These are phyloP conservation scores for Porites rus DNA, from an alignment of 92 coral and sea anemone genomes.

Conservation along the genomic window DNA sequence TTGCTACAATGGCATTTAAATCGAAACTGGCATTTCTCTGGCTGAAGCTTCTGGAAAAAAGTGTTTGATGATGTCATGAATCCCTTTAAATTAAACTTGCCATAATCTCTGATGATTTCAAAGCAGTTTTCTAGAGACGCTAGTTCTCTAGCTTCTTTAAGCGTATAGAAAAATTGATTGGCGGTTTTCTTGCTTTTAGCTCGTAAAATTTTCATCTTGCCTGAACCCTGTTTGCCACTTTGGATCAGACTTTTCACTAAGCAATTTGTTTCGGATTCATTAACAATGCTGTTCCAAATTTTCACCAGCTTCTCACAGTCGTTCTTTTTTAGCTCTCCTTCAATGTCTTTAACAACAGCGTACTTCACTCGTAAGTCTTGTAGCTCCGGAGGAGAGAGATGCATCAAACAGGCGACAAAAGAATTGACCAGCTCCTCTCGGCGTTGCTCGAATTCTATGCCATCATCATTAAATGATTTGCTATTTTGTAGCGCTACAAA, in stretches of 20 bases:
- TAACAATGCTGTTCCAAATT: background rate
- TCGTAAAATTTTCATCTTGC: conserved; percentile 53
- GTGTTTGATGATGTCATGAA: conserved; percentile 38
- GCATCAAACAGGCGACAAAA: conserved; percentile 7
- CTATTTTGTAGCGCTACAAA: too few relatives aligned
- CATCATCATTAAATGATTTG: too few relatives aligned
- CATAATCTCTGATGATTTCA: conserved; percentile 53
- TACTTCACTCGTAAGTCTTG: background rate
- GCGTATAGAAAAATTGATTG: conserved; percentile 36
- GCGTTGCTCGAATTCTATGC: too few relatives aligned
- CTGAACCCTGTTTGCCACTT: conserved; percentile 9
- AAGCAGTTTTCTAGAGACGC: conserved; percentile 17
- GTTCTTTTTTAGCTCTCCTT: background rate
- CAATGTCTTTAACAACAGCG: background rate
- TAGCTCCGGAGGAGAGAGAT: background rate
- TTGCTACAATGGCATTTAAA: conserved; percentile 19
- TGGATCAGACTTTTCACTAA: conserved; percentile 20
- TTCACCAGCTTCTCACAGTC: background rate
- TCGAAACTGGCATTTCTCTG: conserved; percentile 10
- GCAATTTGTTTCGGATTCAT: conserved; percentile 34
- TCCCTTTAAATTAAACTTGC: conserved; percentile 3
- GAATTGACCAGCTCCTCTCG: background rate
- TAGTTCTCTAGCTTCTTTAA: conserved; percentile 23
- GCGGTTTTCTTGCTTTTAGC: conserved; percentile 44
- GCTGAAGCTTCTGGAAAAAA: conserved; percentile 41